Evolutionary conservation across 2,113 vertebrate species (phyloP), one percentile per base, ranked within the genome.

Genomic region (Sigmodon hispidus): DNA sequence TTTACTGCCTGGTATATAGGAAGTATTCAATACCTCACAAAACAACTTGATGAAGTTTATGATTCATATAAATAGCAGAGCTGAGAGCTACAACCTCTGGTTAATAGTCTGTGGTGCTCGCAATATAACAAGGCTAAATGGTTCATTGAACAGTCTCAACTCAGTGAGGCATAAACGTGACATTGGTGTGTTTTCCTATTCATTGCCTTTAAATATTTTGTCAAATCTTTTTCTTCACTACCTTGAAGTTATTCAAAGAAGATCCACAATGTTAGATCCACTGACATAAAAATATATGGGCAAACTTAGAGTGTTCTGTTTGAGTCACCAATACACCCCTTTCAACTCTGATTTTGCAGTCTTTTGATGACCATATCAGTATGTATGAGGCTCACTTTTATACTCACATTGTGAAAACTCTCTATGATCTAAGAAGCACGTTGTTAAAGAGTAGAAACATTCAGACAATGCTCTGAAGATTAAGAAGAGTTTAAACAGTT

Each of bases 31-130:
- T 91, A 89, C 81, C 90, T 91, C 4, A 0, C 40, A 34, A 86
- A 90, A 92, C 59, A 90, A 86, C 81, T 90, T 94, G 59, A 87
- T 75, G 84, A 95, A 83, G 70, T 91, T 63, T 93, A 84, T 91
- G 73, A 76, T 93, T 97, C 84, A 72, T 87, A 0, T 85, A 75
- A 79, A 79, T 61, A 70, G 43, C 59, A 70, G 29, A 84, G 55
- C n/a, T 8, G 4, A 65, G 63, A 34, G 57, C 45, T 65, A 26
- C 34, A 85, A n/a, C 29, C 55, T 95, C 76, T 77, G 63, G 19
- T 67, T 97, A 61, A 69, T 19, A 89, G 15, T 80, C 87, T 94
- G 29, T 36, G 79, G 75, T 89, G 21, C 63, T 95, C 80, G 52
- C n/a, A 57, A 59, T 75, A 73, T 0, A 91, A 63, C 34, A 93